Evolutionary conservation across 2,113 vertebrate species (phyloP).

Genomic region (Neofelis nebulosa): DNA sequence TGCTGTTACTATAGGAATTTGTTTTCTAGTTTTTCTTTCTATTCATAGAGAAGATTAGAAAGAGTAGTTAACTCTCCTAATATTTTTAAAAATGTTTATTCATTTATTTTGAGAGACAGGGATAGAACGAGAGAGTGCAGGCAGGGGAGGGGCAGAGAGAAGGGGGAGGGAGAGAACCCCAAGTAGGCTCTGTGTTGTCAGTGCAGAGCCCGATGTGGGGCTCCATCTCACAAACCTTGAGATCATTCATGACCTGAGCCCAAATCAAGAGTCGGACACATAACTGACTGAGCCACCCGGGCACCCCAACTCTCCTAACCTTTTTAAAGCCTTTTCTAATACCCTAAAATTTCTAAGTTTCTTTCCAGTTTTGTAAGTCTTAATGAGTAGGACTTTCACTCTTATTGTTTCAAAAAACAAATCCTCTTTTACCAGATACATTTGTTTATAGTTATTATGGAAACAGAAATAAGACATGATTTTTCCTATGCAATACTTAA

Average conservation of each 20-base stretch:
- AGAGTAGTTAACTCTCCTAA: not conserved
- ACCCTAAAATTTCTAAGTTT: not conserved
- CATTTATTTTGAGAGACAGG: no score
- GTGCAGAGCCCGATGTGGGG: no score
- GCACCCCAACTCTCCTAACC: not conserved
- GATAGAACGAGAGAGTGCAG: no score
- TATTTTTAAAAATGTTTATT: not conserved
- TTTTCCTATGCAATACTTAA: not conserved
- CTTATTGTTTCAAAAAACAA: not conserved
- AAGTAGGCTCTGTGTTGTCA: no score
- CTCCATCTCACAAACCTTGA: no score
- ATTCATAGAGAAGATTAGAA: not conserved
- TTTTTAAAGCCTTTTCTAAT: not conserved
- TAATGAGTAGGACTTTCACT: not conserved
- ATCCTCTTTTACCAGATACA: not conserved
- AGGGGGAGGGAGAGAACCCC: no score
- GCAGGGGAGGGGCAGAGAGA: no score
- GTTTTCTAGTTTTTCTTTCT: not conserved
- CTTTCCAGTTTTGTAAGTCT: not conserved
- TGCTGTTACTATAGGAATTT: not conserved
- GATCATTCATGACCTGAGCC: no score
- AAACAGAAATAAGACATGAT: not conserved
- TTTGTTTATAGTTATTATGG: not conserved
- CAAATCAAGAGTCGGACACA: no score
- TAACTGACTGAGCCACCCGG: no score